Base-by-base conservation (phyloP, 2,888 invertebrate species). In the Orchesellides sinensis region DNA sequence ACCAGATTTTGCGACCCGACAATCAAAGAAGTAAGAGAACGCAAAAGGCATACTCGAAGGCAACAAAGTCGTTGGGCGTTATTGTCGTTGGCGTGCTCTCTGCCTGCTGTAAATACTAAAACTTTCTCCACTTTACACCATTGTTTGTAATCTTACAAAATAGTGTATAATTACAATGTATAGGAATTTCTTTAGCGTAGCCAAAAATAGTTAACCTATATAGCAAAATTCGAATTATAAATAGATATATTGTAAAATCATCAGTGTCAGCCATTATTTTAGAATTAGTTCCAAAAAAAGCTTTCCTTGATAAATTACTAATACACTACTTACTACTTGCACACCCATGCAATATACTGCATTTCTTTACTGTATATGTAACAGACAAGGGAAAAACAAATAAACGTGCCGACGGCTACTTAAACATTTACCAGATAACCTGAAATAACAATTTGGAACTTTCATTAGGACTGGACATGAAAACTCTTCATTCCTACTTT, bases 21-120 rank as follows among this genome's bases (percentile, higher is more conserved):
- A 75, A 75, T 75, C 74, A 75, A 47, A 52, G 14, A 63, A 75
- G 74, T 59, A 63, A 52, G 74, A 74, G 65, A 74, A 54, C 23
- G 65, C 63, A 32, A 61, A 61, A 73, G 10, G 56, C 54, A 29
- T n/a, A 40, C 21, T 19, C 27, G 61, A 61, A n/a, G 45, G 45
- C 25, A 45, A 32, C 61, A 54, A 75, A 75, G 74, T 75, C 45
- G 52, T n/a, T 52, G 65, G 65, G 45, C 65, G 45, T 40, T 45
- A 65, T 45, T 65, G 65, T 65, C 65, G 65, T 40, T 32, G 52
- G 40, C 35, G 63, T 75, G 74, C 74, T 65, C 74, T 75, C 74
- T 65, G 52, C 23, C 65, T 75, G 65, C 54, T 75, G 65, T 75
- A 65, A 8, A 74, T 74, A 74, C 12, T 8, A 23, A 56, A 23